Base-by-base conservation (phyloP, 2,113 vertebrate genomes). In the Terrapene triunguis region DNA sequence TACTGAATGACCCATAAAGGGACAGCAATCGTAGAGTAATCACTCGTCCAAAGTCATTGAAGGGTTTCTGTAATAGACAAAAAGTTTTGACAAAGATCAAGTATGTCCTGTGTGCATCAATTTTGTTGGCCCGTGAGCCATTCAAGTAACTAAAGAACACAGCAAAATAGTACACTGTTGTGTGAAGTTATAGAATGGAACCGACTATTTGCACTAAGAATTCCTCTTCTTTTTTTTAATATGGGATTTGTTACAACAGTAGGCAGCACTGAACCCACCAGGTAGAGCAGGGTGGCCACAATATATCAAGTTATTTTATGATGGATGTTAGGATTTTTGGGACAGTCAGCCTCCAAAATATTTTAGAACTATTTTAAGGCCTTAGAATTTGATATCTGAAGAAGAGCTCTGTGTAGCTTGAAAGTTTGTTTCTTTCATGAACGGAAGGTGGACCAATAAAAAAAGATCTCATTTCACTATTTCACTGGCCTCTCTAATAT, bases 71-170 rank as follows among this genome's bases (percentile, higher is more conserved):
- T 84, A 57, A 80, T 87, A 83, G 8, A 16, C 32, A 14, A 90
- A 65, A 96, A 47, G 32, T 47, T 95, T n/a, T 83, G 55, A 54
- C 87, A 96, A 84, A 65, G 53, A 91, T 88, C 89, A 95, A 94
- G 17, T 27, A 27, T 6, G 12, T 47, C 50, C 19, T 47, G 89
- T 82, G 54, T 13, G 53, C 57, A 55, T 62, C 2, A 22, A 81
- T 95, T 92, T 90, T 91, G 91, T 84, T 21, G 53, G 55, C 17
- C 27, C 6, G n/a, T 6, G 19, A 81, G 32, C n/a, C 2, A 6
- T 93, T 80, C 89, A 92, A 81, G 25, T 82, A 94, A 82, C 22
- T 83, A 59, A 89, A 82, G 51, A 53, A 78, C 0, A 0, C 5
- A 93, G 72, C 35, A 55, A 82, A 94, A 74, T 32, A 3, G 50